A percentile compares a stretch with the other conserved stretches of the same genome.
Conservation (phyloP, 2,113 vertebrate species). For the Chaetorhynchus papuensis region DNA sequence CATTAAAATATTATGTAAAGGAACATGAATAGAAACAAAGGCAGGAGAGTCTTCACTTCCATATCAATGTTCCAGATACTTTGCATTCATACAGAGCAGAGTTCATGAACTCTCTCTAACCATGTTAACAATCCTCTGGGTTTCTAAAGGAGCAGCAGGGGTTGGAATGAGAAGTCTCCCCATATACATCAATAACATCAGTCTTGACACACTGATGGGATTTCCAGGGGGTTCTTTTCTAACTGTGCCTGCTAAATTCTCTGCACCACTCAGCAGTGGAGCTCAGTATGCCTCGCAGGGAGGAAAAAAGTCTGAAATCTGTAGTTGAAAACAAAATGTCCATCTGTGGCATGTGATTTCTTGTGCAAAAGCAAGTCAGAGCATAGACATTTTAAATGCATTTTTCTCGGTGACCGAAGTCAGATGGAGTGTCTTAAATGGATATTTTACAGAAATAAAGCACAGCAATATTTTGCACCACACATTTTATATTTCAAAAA, state of each 20-base stretch:
- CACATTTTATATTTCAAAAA: not conserved
- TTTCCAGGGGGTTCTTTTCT: conserved; percentile 64
- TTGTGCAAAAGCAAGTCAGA: conserved; percentile 13
- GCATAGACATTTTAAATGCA: not conserved
- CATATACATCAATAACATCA: conserved; percentile 78
- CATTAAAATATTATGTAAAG: conserved; percentile 68
- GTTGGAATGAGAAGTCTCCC: conserved; percentile 74
- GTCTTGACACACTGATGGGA: conserved; percentile 69
- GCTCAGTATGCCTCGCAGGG: conserved; percentile 14
- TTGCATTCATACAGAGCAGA: conserved; percentile 77
- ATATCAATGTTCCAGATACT: conserved; percentile 77
- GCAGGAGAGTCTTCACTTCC: conserved; percentile 59
- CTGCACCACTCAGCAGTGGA: conserved; percentile 22
- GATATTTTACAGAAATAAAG: not conserved
- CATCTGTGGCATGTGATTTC: conserved; percentile 7
- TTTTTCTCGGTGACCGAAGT: not conserved
- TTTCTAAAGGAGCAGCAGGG: conserved; percentile 80
- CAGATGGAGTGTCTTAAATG: not conserved
- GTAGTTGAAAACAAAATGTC: conserved; percentile 34
- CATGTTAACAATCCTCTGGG: conserved; percentile 77
- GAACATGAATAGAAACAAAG: conserved; percentile 68
- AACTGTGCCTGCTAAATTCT: conserved; percentile 34
- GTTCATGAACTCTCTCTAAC: conserved; percentile 81
- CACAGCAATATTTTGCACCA: not conserved
- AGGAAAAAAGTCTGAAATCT: not conserved